A percentile compares a stretch with the other conserved stretches of the same genome.
Evolutionary conservation across 1,140 invertebrate species (phyloP).

Genomic region (Cheumatopsyche charites): DNA sequence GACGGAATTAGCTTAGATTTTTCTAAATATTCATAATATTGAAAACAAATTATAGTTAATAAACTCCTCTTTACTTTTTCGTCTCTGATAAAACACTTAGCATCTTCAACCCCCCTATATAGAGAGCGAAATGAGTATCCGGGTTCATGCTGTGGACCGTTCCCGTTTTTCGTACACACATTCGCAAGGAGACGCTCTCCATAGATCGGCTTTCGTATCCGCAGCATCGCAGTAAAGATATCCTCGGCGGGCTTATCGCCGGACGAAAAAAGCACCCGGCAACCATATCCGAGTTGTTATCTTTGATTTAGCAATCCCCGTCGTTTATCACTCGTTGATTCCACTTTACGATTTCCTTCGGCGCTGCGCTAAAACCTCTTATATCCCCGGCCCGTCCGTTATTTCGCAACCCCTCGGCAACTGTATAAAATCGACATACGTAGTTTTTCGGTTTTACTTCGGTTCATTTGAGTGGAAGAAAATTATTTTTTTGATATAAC

Average conservation of each 20-base stretch:
- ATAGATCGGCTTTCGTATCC: slow-evolving; percentile 28
- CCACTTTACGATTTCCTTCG: slow-evolving; percentile 47
- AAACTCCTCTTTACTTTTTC: no score
- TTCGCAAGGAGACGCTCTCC: slow-evolving; percentile 26
- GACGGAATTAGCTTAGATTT: no score
- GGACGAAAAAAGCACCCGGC: slow-evolving; percentile 25
- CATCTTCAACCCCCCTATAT: not conserved
- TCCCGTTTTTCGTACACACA: not conserved
- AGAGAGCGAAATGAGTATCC: not conserved
- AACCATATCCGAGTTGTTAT: slow-evolving; percentile 45
- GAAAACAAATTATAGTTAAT: no score
- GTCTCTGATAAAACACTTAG: slow-evolving; percentile 7
- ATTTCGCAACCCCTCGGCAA: slow-evolving; percentile 22
- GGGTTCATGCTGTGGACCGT: slow-evolving; percentile 13
- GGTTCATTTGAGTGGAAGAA: no score
- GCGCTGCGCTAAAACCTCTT: slow-evolving; percentile 42
- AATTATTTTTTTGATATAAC: no score
- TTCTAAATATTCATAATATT: no score
- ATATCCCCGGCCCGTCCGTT: slow-evolving; percentile 43
- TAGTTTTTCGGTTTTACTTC: no score
- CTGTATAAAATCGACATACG: not conserved
- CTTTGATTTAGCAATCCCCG: slow-evolving; percentile 48
- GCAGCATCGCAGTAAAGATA: slow-evolving; percentile 30
- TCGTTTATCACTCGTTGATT: slow-evolving; percentile 48
- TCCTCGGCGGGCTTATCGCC: slow-evolving; percentile 29